Evolutionary conservation across 2,113 vertebrate genomes (phyloP).

Genomic region (Microtus pennsylvanicus): DNA sequence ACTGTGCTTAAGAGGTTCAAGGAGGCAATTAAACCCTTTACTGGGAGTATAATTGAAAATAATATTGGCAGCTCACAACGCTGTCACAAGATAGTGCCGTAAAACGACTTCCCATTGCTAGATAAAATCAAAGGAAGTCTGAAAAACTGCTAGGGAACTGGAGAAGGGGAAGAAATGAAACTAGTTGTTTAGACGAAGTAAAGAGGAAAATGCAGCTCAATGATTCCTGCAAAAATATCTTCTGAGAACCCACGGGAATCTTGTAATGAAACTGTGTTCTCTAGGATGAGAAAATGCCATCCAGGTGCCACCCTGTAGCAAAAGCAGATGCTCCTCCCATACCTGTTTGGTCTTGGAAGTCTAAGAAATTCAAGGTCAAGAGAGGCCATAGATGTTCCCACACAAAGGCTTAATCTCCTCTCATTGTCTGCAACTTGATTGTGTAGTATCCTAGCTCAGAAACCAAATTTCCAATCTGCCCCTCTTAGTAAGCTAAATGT

Average conservation of each 20-base stretch:
- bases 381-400: not conserved
- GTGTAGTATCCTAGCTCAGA: not conserved
- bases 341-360: not conserved
- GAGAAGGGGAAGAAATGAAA: not conserved
- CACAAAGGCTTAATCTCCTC: too few relatives aligned
- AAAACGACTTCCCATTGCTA: not conserved
- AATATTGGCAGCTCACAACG: slow-evolving; percentile 31
- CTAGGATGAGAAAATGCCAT: not conserved
- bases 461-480: not conserved
- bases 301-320: not conserved
- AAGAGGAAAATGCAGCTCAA: not conserved
- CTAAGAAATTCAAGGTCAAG: not conserved
- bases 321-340: not conserved
- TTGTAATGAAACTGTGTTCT: not conserved
- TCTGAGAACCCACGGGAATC: not conserved
- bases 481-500: not conserved
- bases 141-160: not conserved
- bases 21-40: slow-evolving; percentile 62
- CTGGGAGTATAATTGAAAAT: slow-evolving; percentile 26
- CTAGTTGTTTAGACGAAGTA: slow-evolving; percentile 3
- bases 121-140: slow-evolving; percentile 52
- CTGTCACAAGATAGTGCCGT: not conserved
- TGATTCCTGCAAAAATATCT: not conserved
- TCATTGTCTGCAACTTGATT: not conserved
- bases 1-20: not conserved